Evolutionary conservation across 2,797 vertebrate genomes (phyloP).

Genomic region (Semaprochilodus insignis): DNA sequence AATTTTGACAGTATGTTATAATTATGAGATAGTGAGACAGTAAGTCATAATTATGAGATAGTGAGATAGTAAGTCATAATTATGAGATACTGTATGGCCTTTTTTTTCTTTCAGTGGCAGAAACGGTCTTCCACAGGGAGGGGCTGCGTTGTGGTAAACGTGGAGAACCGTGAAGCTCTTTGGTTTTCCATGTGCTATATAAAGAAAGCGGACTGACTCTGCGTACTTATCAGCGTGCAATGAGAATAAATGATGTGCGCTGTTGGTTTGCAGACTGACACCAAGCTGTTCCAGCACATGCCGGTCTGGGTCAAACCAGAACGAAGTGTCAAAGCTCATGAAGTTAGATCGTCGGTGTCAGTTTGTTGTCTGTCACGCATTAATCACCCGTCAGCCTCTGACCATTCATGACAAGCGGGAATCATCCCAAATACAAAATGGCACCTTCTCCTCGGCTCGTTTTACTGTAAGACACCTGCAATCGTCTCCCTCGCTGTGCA

Average conservation of each 20-base stretch:
- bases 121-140: no score
- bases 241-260: slow-evolving; percentile 11
- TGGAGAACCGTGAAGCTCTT: no score
- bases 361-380: slow-evolving; percentile 51
- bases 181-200: no score
- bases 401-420: slow-evolving; percentile 44
- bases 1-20: no score
- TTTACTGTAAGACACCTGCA: slow-evolving; percentile 62
- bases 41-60: no score
- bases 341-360: slow-evolving; percentile 34
- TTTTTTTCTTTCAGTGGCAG: no score
- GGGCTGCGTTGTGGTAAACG: no score
- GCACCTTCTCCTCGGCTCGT: slow-evolving; percentile 52
- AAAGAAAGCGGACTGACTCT: no score
- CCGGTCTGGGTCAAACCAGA: slow-evolving; percentile 40
- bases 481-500: slow-evolving; percentile 54
- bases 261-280: slow-evolving; percentile 11
- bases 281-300: slow-evolving; percentile 25
- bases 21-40: no score
- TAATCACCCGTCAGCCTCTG: slow-evolving; percentile 52
- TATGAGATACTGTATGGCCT: no score
- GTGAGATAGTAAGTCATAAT: no score
- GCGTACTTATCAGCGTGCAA: background rate
- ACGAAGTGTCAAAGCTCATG: slow-evolving; percentile 27
- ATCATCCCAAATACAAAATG: slow-evolving; percentile 51